Base-by-base conservation (phyloP, 2,797 vertebrate species). In the Apodemus agrarius region DNA sequence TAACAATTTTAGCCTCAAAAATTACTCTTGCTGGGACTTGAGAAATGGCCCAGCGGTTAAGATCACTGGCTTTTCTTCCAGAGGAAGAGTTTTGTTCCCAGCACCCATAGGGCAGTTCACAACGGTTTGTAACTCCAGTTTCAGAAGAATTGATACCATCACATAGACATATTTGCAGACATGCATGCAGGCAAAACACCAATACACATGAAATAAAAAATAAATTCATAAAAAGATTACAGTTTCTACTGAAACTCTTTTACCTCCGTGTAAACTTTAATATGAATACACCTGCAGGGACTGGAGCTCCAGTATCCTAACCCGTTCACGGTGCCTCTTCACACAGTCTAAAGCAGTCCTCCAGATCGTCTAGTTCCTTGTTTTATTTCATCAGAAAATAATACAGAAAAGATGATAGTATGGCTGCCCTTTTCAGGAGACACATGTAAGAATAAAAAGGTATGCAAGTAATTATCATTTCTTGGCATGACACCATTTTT, bases 281-380 rank as follows among this genome's bases (percentile, higher is more conserved):
- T 1, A 6, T 17, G 21, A 83, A 46, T 63, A 19, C 40, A 31
- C 9, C 16, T 46, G 59, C 14, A 40, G 26, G 16, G 29, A 12
- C 59, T 84, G 26, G 37, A 14, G 3, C 40, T 1, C 34, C 26
- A 46, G 40, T 21, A 3, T 59, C 40, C 59, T 63, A 1, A 21
- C 11, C 16, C 5, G 4, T 46, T 34, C 11, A 21, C 40, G n/a
- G 4, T 12, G 59, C 19, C 3, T 2, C 4, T 43, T 12, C 11
- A 19, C 6, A 19, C 43, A 84, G 29, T 21, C 37, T 65, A 7
- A 31, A 3, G 63, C 29, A 46, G 26, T 31, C 37, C 40, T 31
- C 17, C 82, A 46, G 59, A 19, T 29, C 26, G 12, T 29, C 63
- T 14, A 5, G 31, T 29, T 61, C 3, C 7, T 14, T 61, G 8